These are phyloP conservation scores for Oryzias melastigma DNA, from an alignment of 2,113 vertebrate species.

Conservation along the genomic window DNA sequence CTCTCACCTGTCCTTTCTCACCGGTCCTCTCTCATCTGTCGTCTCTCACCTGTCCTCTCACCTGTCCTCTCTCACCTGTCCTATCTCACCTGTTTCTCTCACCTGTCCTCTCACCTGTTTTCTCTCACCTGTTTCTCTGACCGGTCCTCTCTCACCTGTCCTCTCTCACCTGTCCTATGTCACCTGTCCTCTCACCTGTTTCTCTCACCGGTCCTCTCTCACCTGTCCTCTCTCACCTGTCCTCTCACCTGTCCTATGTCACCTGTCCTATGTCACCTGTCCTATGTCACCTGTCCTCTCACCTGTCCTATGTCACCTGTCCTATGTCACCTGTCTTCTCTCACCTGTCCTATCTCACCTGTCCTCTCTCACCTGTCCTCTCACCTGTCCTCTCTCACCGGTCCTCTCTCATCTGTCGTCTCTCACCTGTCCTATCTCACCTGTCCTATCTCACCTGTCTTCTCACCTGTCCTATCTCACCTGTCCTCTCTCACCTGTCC, in stretches of 20 bases:
- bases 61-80: no score
- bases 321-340: neutral
- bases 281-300: neutral
- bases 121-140: neutral
- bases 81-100: no score
- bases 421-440: neutral
- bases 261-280: neutral
- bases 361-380: neutral
- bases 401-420: neutral
- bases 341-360: neutral
- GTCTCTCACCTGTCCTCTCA: neutral
- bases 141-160: neutral
- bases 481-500: neutral
- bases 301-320: neutral
- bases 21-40: neutral
- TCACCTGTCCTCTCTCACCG: neutral
- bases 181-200: slow-evolving; percentile 40
- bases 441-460: neutral
- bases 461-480: neutral
- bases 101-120: neutral
- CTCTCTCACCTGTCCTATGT: neutral
- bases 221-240: neutral
- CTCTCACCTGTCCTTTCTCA: slow-evolving; percentile 45
- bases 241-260: neutral
- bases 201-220: neutral